Percentiles rank a stretch among this genome's conserved stretches.
Evolutionary conservation across 2,113 vertebrate genomes (phyloP).

Genomic region (human): GRCh38 chr1:220195001-220195500

Average conservation of each 20-base stretch:
- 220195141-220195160: conserved; percentile 96
- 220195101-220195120: conserved; percentile 97
- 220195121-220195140: conserved; percentile 92
- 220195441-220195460: neutral
- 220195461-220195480: neutral
- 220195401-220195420: neutral
- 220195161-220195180: conserved; percentile 90
- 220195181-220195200: neutral
- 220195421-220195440: neutral
- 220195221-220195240: neutral
- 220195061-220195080: conserved; percentile 81
- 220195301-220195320: conserved; percentile 97
- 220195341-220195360: conserved; percentile 96
- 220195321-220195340: conserved; percentile 98
- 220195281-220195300: conserved; percentile 86
- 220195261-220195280: neutral
- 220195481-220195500: neutral
- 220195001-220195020: neutral
- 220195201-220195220: neutral
- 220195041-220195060: neutral
- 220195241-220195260: neutral
- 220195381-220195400: neutral
- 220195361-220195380: conserved; percentile 97
- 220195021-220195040: neutral
- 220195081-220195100: conserved; percentile 93